Evolutionary conservation across 2,888 invertebrate species (phyloP).

Genomic region (Alsophila aescularia): DNA sequence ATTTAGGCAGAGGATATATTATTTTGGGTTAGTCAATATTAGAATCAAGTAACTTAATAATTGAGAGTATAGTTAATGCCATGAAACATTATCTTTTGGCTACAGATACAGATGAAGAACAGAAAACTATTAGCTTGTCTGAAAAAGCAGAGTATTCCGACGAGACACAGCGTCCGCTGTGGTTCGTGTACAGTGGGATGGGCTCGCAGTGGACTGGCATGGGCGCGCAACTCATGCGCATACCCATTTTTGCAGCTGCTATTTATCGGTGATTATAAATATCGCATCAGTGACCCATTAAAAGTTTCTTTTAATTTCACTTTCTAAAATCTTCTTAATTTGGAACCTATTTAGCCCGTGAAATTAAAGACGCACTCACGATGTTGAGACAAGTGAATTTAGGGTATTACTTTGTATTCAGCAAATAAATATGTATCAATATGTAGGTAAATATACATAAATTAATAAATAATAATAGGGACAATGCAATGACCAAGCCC

Average conservation of each 20-base stretch:
- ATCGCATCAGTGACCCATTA: neutral
- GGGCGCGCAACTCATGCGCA: constrained; percentile 86
- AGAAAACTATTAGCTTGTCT: constrained; percentile 51
- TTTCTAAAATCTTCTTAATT: neutral
- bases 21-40: constrained; percentile 55
- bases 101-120: constrained; percentile 51
- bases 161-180: constrained; percentile 78
- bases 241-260: constrained; percentile 84
- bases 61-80: no score
- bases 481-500: no score
- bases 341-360: no score
- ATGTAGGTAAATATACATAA: no score
- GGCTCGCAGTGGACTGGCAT: constrained; percentile 89
- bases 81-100: neutral
- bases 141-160: constrained; percentile 59
- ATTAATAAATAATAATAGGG: no score
- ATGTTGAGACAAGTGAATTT: no score
- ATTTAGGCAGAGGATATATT: constrained; percentile 66
- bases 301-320: neutral
- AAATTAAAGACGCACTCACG: no score
- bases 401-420: no score
- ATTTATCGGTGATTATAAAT: constrained; percentile 72
- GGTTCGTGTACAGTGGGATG: constrained; percentile 90
- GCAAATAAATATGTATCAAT: no score
- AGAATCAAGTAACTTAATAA: neutral